phyloP scores from a whole-genome alignment of 2,797 vertebrate genomes.

The Mormyrus hasselquistii region DNA sequence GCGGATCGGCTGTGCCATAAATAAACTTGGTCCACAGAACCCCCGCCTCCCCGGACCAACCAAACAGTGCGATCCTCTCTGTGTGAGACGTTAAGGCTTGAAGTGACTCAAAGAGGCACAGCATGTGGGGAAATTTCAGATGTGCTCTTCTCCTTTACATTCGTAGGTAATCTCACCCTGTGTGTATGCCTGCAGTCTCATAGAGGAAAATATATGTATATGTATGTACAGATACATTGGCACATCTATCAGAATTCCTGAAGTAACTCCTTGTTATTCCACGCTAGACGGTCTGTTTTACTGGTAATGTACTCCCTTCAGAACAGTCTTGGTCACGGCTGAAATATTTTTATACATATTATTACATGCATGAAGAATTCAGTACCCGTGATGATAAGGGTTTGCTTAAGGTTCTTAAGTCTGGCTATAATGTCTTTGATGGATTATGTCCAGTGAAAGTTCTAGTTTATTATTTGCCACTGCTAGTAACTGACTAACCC shows the following conservation, averaged over 20 bases:
- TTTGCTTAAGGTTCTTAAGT: background rate
- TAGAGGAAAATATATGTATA: background rate
- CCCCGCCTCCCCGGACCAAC: background rate
- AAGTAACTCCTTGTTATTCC: background rate
- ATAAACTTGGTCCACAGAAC: background rate
- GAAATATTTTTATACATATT: background rate
- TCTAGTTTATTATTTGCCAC: background rate
- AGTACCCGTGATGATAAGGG: background rate
- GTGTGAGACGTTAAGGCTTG: background rate
- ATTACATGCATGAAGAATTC: background rate
- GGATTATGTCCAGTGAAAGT: background rate
- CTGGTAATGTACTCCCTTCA: background rate
- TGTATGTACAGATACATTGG: background rate
- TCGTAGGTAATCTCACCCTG: background rate
- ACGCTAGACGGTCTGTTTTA: background rate
- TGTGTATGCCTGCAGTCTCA: background rate
- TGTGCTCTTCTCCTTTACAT: background rate
- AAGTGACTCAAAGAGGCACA: background rate
- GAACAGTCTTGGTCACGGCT: background rate
- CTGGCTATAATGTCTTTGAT: background rate
- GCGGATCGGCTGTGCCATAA: background rate
- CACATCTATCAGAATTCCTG: background rate
- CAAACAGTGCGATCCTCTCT: background rate
- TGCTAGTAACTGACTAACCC: background rate
- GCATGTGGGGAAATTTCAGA: background rate